phyloP scores from a whole-genome alignment of 1,140 invertebrate species.

The Periplaneta americana region DNA sequence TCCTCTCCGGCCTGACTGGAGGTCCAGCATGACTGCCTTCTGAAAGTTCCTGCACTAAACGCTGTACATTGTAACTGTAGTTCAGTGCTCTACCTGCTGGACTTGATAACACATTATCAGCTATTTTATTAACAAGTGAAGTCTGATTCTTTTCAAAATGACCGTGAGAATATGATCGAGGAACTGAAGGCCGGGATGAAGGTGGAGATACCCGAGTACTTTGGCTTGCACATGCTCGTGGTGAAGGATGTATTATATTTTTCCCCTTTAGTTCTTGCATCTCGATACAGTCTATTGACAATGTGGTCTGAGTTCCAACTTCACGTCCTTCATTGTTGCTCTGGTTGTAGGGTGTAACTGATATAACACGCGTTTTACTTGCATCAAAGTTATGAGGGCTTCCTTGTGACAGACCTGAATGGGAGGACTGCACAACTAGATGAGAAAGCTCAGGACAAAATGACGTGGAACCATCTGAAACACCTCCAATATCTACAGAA shows the following conservation, averaged over 20 bases:
- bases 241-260: background rate
- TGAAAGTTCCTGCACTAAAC: background rate
- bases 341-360: background rate
- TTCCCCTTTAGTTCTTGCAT: background rate
- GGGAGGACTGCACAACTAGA: background rate
- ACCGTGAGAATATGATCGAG: background rate
- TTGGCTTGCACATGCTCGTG: background rate
- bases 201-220: slow-evolving; percentile 9
- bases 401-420: background rate
- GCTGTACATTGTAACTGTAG: background rate
- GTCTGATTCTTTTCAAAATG: background rate
- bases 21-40: background rate
- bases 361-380: background rate
- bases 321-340: background rate
- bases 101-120: background rate
- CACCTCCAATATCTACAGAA: background rate
- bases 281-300: background rate
- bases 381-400: background rate
- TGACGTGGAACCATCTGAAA: slow-evolving; percentile 10
- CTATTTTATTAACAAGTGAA: background rate
- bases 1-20: background rate
- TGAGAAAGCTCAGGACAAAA: slow-evolving; percentile 11
- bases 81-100: background rate
- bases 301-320: slow-evolving; percentile 10
- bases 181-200: background rate